A percentile compares a stretch with the other conserved stretches of the same genome.
Evolutionary conservation across 2,113 vertebrate species (phyloP).

Genomic region (Piprites chloris): DNA sequence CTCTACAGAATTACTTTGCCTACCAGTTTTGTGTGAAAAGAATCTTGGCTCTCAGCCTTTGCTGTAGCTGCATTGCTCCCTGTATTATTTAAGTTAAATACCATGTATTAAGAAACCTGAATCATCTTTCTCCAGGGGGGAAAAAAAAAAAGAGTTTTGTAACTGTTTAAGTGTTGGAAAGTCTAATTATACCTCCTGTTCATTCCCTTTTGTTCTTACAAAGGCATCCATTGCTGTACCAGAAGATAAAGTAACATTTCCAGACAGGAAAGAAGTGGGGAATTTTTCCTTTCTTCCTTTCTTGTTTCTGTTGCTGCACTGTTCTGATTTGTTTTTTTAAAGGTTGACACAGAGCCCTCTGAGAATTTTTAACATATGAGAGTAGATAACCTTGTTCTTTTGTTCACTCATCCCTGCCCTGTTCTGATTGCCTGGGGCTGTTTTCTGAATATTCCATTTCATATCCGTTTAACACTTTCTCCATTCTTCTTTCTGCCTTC

Average conservation of each 20-base stretch:
- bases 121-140: neutral
- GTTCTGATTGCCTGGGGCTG: constrained; percentile 33
- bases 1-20: neutral
- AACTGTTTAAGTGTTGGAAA: neutral
- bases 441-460: constrained; percentile 55
- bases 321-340: constrained; percentile 39
- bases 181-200: neutral
- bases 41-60: neutral
- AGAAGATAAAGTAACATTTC: constrained; percentile 15
- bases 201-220: constrained; percentile 5
- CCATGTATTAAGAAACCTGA: neutral
- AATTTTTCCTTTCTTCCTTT: neutral
- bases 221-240: neutral
- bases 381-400: constrained; percentile 63
- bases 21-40: neutral
- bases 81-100: constrained; percentile 26
- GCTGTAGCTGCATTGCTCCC: neutral
- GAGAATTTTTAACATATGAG: constrained; percentile 48
- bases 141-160: neutral
- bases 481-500: constrained; percentile 45
- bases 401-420: constrained; percentile 51
- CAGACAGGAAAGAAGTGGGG: neutral
- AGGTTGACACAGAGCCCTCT: constrained; percentile 32
- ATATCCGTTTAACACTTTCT: constrained; percentile 39
- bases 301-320: neutral